Base-by-base conservation (phyloP, 2,888 invertebrate genomes). In the Galeopsomyia nigrocyanea region DNA sequence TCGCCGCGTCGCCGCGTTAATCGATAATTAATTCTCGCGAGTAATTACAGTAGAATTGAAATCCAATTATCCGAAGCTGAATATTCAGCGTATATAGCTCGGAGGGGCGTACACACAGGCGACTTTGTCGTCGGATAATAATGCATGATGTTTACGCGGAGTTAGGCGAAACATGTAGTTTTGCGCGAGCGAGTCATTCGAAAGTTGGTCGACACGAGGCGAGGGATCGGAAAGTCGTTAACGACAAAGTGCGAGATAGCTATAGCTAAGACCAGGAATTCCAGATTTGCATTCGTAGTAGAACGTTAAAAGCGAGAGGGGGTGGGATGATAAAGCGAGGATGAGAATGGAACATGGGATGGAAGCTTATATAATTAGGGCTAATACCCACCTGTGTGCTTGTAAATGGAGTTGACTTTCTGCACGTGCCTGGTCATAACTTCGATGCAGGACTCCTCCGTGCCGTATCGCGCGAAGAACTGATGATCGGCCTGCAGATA, bases 401-500 rank as follows among this genome's bases (percentile, higher is more conserved):
- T 93, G 85, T 95, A 95, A 81, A 95, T 95, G 26, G 93, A 91
- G 87, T 97, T 97, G 78, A 97, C 96, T 83, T 96, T 91, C 86
- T 97, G 97, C 47, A 97, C 97, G 86, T 97, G 97, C 66, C 96
- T 89, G 9, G 97, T 97, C 91, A 98, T 96, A 73, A 96, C 95
- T 87, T 97, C 97, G 78, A 97, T 96, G 84, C 97, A 96, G 1
- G 96, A 95, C 85, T 97, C 97, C 82, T 96, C 96, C 3, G 95
- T 94, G 69, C 95, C 96, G 88, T 98, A 96, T 87, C 96, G 93
- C 83, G 96, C 93, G 88, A 94, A 99, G 87, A 99, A 96, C 87
- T 97, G 93, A 87, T 98, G 98, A 88, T 96, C 96, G 3, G 99
- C 98, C 87, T 98, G 97, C 81, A 99, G 89, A 86, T 97, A 98